Evolutionary conservation across 2,113 vertebrate genomes (phyloP).

Genomic region (Mastomys coucha): DNA sequence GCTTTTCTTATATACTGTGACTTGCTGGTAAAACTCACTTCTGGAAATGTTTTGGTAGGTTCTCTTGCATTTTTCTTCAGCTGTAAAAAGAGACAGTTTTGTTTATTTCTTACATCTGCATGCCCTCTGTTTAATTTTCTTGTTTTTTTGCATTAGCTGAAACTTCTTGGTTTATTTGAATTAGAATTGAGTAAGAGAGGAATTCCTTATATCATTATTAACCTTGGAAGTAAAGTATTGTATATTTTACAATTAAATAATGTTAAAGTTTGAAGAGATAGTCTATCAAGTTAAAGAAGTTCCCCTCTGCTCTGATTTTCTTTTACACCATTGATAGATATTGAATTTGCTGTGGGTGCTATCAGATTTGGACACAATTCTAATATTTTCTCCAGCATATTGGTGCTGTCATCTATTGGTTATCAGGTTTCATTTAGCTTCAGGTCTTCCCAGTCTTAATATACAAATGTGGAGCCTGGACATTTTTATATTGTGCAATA

Average conservation of each 20-base stretch:
- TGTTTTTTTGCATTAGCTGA: background rate
- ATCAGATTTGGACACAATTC: background rate
- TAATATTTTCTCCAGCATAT: background rate
- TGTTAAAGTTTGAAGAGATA: background rate
- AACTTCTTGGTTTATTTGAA: background rate
- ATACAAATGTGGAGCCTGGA: background rate
- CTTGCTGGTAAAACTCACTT: background rate
- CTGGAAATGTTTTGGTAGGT: slow-evolving; percentile 24
- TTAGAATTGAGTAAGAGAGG: background rate
- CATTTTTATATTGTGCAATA: background rate
- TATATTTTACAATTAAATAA: background rate
- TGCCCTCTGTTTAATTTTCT: background rate
- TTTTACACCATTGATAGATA: background rate
- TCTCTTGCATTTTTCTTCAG: background rate
- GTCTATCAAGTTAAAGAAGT: background rate
- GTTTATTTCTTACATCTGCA: background rate
- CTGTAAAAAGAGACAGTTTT: background rate
- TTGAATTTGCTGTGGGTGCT: background rate
- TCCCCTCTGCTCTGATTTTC: background rate
- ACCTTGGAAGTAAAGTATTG: background rate
- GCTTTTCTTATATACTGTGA: background rate
- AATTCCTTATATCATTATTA: background rate
- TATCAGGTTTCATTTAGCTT: background rate
- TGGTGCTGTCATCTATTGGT: background rate
- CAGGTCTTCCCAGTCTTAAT: background rate